A percentile compares a stretch with the other conserved stretches of the same genome.
Conservation (phyloP, 2,888 invertebrate genomes). For the Mongoloraphidia duomilia region DNA sequence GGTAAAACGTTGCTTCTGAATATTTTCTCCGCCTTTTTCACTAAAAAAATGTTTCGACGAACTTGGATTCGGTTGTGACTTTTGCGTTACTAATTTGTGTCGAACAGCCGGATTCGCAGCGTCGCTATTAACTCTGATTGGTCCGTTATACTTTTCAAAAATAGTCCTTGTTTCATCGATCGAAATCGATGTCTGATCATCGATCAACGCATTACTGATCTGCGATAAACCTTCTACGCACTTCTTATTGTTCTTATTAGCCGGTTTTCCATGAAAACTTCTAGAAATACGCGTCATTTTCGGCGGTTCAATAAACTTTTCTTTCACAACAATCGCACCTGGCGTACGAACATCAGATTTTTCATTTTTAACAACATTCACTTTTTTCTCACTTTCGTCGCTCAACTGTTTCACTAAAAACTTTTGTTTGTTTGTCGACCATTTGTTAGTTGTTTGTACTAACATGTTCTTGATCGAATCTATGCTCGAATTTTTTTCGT, state of each 20-base stretch:
- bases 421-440: slow-evolving; percentile 25
- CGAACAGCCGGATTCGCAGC: slow-evolving; percentile 11
- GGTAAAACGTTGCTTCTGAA: slow-evolving; percentile 25
- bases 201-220: background rate
- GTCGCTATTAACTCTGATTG: slow-evolving; percentile 11
- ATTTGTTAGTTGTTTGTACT: slow-evolving; percentile 17
- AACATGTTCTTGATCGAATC: slow-evolving; percentile 18
- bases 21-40: slow-evolving; percentile 7
- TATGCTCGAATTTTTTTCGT: slow-evolving; percentile 18
- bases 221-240: slow-evolving; percentile 10
- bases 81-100: slow-evolving; percentile 22
- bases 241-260: slow-evolving; percentile 13
- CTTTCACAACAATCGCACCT: slow-evolving; percentile 33
- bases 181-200: slow-evolving; percentile 10
- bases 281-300: slow-evolving; percentile 31
- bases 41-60: background rate
- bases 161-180: slow-evolving; percentile 11
- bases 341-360: slow-evolving; percentile 16
- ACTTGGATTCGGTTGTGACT: slow-evolving; percentile 21
- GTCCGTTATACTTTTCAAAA: slow-evolving; percentile 7
- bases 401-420: slow-evolving; percentile 17
- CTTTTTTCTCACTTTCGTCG: slow-evolving; percentile 15
- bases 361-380: slow-evolving; percentile 14
- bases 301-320: slow-evolving; percentile 35
- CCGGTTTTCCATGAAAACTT: slow-evolving; percentile 30